Evolutionary conservation across 1,140 invertebrate genomes (phyloP), one percentile per base, ranked within the genome.

Genomic region (Phymorhynchus buccinoides): DNA sequence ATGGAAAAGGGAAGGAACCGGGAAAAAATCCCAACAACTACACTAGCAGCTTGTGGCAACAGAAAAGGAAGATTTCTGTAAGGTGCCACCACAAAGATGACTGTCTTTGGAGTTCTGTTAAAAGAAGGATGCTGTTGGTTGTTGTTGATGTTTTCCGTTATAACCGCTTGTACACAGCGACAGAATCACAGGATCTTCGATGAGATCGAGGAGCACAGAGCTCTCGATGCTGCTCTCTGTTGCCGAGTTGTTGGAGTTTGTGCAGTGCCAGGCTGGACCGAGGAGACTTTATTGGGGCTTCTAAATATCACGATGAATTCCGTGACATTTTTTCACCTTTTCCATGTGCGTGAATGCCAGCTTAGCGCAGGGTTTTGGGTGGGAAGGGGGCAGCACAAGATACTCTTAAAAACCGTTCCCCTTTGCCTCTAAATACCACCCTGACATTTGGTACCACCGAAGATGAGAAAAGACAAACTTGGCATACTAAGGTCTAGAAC

Each of bases 301-400:
- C 85, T 79, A 86, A 86, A 86, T 86, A 86, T 84, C 85, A 83
- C 85, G 52, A 84, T 80, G 73, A 78, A 84, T 84, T 84, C 71
- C 85, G 71, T 86, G 85, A 86, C 85, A 86, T 86, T 86, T 84
- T 86, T 82, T 86, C 85, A 86, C 85, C 85, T 86, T 86, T 86
- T 80, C 77, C 83, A 84, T 79, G 85, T 86, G 82, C 84, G 85
- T 84, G 82, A 86, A 84, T 86, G 85, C 85, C 81, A 86, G 78
- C 81, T 16, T 30, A 84, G 18, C 56, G 44, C 37, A 68, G 77
- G 82, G 56, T 35, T 35, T 52, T 75, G 42, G 80, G 56, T 39
- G 41, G 80, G 32, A 41, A 52, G 81, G 48, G 71, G 52, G 32
- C 39, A 79, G 52, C 77, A 84, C 84, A 41, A 66, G 84, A 78